Evolutionary conservation across 2,888 invertebrate species (phyloP).

Genomic region (Cabera pusaria): DNA sequence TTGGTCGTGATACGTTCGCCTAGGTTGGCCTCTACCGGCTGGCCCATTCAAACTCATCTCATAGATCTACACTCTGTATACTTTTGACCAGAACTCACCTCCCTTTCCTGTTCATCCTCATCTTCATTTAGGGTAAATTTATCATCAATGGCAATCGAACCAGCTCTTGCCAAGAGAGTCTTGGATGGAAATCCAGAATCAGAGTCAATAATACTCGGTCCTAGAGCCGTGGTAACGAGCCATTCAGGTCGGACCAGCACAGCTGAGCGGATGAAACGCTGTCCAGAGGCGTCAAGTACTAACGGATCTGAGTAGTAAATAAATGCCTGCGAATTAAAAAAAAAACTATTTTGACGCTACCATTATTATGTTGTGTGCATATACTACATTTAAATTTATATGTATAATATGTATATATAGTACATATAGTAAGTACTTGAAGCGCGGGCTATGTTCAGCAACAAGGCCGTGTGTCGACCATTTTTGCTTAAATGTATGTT

Average conservation of each 20-base stretch:
- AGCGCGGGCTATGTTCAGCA: too few species aligned
- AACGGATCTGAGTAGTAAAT: constrained; percentile 65
- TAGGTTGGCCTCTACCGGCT: too few species aligned
- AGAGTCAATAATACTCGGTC: constrained; percentile 39
- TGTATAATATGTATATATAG: too few species aligned
- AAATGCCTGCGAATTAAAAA: constrained; percentile 64
- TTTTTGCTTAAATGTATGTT: too few species aligned
- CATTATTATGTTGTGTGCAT: too few species aligned
- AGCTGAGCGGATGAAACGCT: constrained; percentile 57
- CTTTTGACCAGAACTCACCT: constrained; percentile 57
- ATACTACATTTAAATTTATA: too few species aligned
- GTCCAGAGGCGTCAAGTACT: constrained; percentile 47
- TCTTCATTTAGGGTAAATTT: constrained; percentile 67
- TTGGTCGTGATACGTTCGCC: too few species aligned
- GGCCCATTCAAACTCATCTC: neutral
- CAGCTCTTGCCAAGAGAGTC: constrained; percentile 66
- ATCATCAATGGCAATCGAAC: constrained; percentile 56
- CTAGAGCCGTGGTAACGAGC: constrained; percentile 61
- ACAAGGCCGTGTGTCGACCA: too few species aligned
- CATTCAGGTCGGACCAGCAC: constrained; percentile 59
- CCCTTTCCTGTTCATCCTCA: constrained; percentile 72
- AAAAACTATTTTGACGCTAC: too few species aligned
- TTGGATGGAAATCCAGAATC: constrained; percentile 58
- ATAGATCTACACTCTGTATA: too few species aligned
- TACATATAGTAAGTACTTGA: too few species aligned